phyloP scores from a whole-genome alignment of 2,888 invertebrate genomes.

The Cryptus armator region DNA sequence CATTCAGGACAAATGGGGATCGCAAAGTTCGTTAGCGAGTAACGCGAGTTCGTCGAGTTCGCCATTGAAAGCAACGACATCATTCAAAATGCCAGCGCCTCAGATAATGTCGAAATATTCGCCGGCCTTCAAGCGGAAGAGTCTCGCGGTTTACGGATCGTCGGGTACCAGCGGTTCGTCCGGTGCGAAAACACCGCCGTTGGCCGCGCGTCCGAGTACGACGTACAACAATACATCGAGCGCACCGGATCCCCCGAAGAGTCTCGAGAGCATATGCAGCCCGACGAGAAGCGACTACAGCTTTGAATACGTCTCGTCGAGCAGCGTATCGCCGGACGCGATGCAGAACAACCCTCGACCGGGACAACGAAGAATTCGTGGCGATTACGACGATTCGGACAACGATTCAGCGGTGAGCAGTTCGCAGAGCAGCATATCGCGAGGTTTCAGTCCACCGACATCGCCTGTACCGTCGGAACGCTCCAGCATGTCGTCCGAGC shows the following conservation, averaged over 20 bases:
- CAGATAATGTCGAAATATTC: conserved; percentile 92
- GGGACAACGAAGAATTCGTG: conserved; percentile 73
- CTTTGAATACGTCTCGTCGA: conserved; percentile 85
- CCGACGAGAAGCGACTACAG: conserved; percentile 87
- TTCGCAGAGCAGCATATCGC: conserved; percentile 92
- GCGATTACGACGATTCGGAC: conserved; percentile 90
- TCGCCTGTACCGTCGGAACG: conserved; percentile 89
- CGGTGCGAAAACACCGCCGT: conserved; percentile 63
- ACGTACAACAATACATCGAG: conserved; percentile 69
- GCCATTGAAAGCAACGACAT: conserved; percentile 77
- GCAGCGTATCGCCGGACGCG: conserved; percentile 81
- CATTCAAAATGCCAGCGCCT: conserved; percentile 83
- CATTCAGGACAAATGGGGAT: conserved; percentile 83
- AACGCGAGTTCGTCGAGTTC: conserved; percentile 79
- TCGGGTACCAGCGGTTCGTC: conserved; percentile 72
- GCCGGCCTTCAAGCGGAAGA: conserved; percentile 92
- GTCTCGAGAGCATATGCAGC: conserved; percentile 87
- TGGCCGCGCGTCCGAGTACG: conserved; percentile 66
- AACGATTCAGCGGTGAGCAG: conserved; percentile 96
- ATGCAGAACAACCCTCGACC: conserved; percentile 77
- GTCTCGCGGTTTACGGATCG: conserved; percentile 88
- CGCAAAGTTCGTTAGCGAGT: conserved; percentile 81
- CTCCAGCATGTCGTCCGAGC: conserved; percentile 84
- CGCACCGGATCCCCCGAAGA: conserved; percentile 85
- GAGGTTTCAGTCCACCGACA: conserved; percentile 90